These are phyloP conservation scores for Callocephalon fimbriatum DNA, from an alignment of 2,113 vertebrate genomes.

Conservation along the genomic window DNA sequence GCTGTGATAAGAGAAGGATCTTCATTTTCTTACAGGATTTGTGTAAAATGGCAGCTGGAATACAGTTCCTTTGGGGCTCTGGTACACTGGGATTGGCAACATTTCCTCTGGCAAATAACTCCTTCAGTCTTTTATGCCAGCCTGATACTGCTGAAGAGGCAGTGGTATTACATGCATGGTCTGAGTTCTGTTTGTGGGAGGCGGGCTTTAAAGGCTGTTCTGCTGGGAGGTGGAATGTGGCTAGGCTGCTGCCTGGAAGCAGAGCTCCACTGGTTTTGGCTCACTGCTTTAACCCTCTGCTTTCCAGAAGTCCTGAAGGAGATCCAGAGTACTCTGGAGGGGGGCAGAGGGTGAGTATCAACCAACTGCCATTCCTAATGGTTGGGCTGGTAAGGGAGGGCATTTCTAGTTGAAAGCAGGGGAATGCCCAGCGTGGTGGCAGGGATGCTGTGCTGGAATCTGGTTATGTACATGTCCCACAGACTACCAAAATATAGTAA, in stretches of 20 bases:
- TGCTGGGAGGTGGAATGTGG: neutral
- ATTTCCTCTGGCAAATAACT: neutral
- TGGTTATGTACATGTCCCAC: neutral
- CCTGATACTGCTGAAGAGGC: neutral
- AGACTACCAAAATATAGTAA: neutral
- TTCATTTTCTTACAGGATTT: neutral
- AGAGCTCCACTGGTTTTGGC: neutral
- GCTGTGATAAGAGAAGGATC: neutral
- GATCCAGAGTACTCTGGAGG: conserved; percentile 95
- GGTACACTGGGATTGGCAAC: neutral
- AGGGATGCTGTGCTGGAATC: neutral
- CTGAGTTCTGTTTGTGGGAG: neutral
- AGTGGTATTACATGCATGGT: neutral
- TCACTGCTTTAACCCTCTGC: conserved; percentile 41
- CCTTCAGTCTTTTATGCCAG: neutral
- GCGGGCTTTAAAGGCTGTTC: neutral
- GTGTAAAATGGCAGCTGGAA: conserved; percentile 9
- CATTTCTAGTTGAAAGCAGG: neutral
- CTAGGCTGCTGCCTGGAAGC: conserved; percentile 17
- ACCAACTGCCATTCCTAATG: neutral
- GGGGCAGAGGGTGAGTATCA: conserved; percentile 85
- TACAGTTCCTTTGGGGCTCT: neutral
- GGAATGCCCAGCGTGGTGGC: neutral
- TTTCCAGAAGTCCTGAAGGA: conserved; percentile 91
- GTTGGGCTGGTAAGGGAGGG: neutral